Evolutionary conservation across 2,797 vertebrate species (phyloP).

Genomic region (Myotis vivesi): DNA sequence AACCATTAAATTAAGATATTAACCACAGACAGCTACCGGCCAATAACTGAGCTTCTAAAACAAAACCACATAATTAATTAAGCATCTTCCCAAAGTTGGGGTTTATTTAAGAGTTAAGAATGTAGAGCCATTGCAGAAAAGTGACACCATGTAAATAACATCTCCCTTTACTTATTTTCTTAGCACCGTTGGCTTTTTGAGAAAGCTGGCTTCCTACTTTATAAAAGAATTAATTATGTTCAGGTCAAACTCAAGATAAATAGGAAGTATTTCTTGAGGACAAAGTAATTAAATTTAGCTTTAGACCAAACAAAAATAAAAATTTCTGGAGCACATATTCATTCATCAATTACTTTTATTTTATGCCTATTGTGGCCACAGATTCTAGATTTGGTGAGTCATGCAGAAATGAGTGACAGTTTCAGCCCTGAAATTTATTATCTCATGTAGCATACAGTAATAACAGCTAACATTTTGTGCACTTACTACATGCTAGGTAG

Average conservation of each 20-base stretch:
- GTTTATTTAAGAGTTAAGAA: constrained; percentile 53
- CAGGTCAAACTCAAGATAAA: constrained; percentile 35
- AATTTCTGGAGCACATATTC: not conserved
- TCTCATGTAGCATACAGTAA: not conserved
- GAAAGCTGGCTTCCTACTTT: not conserved
- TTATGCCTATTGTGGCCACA: not conserved
- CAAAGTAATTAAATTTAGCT: constrained; percentile 42
- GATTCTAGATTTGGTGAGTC: constrained; percentile 13
- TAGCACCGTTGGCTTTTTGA: not conserved
- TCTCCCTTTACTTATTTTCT: not conserved
- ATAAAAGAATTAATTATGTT: constrained; percentile 9
- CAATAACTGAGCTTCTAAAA: constrained; percentile 39
- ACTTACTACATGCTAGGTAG: not conserved
- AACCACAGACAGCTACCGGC: not conserved
- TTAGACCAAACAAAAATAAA: constrained; percentile 1
- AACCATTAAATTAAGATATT: not conserved
- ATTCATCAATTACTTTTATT: not conserved
- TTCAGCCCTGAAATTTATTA: not conserved
- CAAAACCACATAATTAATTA: constrained; percentile 53
- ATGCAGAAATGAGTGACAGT: not conserved
- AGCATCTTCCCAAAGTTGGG: constrained; percentile 23
- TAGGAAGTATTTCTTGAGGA: constrained; percentile 8
- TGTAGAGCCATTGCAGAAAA: constrained; percentile 37
- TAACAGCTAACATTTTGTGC: not conserved
- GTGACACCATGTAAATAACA: constrained; percentile 18